Evolutionary conservation across 1,140 invertebrate species (phyloP).

Genomic region (Macrosteles quadrilineatus): DNA sequence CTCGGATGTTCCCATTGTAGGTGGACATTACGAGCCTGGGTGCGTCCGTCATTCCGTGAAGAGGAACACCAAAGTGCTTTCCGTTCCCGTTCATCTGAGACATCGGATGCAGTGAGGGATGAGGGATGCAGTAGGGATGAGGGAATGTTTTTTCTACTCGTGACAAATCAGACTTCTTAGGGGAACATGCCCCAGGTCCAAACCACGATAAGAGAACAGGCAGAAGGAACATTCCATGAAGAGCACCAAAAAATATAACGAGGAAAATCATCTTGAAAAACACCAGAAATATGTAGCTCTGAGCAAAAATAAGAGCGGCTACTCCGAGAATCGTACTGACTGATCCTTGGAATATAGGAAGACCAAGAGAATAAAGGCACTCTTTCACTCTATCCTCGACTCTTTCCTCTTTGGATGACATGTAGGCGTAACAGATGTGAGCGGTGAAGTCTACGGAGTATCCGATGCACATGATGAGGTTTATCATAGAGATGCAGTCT

Average conservation of each 20-base stretch:
- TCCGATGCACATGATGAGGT: conserved; percentile 98
- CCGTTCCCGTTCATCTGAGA: conserved; percentile 27
- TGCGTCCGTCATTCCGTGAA: conserved; percentile 38
- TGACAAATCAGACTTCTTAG: conserved; percentile 52
- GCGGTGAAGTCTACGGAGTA: conserved; percentile 98
- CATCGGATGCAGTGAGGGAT: conserved; percentile 60
- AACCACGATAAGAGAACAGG: conserved; percentile 90
- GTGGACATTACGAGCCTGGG: conserved; percentile 37
- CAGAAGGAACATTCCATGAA: conserved; percentile 90
- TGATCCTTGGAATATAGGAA: conserved; percentile 94
- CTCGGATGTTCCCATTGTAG: conserved; percentile 38
- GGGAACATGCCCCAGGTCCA: conserved; percentile 73
- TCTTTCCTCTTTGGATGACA: conserved; percentile 78
- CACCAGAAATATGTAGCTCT: conserved; percentile 96
- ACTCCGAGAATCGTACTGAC: conserved; percentile 92
- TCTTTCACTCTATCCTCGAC: conserved; percentile 80
- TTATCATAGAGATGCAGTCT: conserved; percentile 98
- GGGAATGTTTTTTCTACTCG: conserved; percentile 63
- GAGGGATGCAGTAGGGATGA: conserved; percentile 73
- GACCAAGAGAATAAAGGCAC: conserved; percentile 84
- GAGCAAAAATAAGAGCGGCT: conserved; percentile 80
- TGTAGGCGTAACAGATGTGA: conserved; percentile 96
- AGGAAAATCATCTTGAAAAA: conserved; percentile 99
- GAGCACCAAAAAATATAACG: conserved; percentile 91
- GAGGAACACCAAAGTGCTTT: conserved; percentile 32